Evolutionary conservation across 35 echinoderm and acorn worm genomes (phyloP).

Genomic region (Hemicentrotus pulcherrimus): DNA sequence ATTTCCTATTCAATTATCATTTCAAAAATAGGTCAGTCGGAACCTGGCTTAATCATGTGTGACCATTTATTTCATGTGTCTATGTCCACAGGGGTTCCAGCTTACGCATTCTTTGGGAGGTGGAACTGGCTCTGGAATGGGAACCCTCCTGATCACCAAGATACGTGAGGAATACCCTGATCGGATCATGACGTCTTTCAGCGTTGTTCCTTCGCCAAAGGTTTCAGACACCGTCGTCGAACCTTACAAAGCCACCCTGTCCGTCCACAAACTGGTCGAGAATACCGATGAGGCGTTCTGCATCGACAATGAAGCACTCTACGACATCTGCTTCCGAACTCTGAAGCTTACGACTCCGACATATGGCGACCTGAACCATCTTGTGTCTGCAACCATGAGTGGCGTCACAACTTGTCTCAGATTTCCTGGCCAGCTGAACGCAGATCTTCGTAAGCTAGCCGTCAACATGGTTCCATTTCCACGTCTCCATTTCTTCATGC

Average conservation of each 20-base stretch:
- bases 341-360: slow-evolving; percentile 90
- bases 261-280: slow-evolving; percentile 64
- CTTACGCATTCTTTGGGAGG: slow-evolving; percentile 75
- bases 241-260: slow-evolving; percentile 66
- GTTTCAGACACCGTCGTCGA: slow-evolving; percentile 79
- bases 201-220: slow-evolving; percentile 76
- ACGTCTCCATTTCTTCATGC: slow-evolving; percentile 96
- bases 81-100: slow-evolving; percentile 59
- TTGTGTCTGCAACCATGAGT: slow-evolving; percentile 96
- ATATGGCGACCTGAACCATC: slow-evolving; percentile 90
- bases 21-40: no score
- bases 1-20: no score
- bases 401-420: slow-evolving; percentile 88
- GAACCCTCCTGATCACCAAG: slow-evolving; percentile 76
- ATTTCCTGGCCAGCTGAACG: slow-evolving; percentile 90
- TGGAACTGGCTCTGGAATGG: slow-evolving; percentile 76
- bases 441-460: slow-evolving; percentile 66
- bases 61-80: no score
- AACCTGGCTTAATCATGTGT: no score
- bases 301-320: slow-evolving; percentile 77
- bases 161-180: slow-evolving; percentile 81
- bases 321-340: slow-evolving; percentile 95
- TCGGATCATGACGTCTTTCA: slow-evolving; percentile 74
- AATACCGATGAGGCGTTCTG: slow-evolving; percentile 75
- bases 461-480: slow-evolving; percentile 96